These are phyloP conservation scores for Mirza zaza DNA, from an alignment of 2,113 vertebrate genomes.

Conservation along the genomic window DNA sequence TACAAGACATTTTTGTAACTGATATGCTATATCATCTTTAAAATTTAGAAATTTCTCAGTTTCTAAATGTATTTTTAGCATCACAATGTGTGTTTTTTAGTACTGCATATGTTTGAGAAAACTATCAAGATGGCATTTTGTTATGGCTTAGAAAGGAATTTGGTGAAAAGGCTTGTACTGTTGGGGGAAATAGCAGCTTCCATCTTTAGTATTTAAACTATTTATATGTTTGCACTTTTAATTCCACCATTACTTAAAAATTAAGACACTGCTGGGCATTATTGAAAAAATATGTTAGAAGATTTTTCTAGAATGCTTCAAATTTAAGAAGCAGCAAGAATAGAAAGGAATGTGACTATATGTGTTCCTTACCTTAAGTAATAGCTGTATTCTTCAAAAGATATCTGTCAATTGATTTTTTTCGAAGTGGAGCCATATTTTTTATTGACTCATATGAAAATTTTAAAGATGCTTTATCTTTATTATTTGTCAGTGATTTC, in stretches of 20 bases:
- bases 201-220: neutral
- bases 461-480: slow-evolving; percentile 50
- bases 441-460: slow-evolving; percentile 46
- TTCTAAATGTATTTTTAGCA: slow-evolving; percentile 43
- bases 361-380: neutral
- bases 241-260: neutral
- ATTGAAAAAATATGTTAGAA: neutral
- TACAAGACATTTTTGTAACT: neutral
- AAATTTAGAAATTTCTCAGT: slow-evolving; percentile 19
- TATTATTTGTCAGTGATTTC: slow-evolving; percentile 40
- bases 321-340: neutral
- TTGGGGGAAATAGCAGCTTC: neutral
- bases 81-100: neutral
- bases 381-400: neutral
- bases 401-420: slow-evolving; percentile 45
- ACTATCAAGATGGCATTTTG: slow-evolving; percentile 30
- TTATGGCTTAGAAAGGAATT: slow-evolving; percentile 1
- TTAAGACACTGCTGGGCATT: neutral
- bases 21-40: slow-evolving; percentile 1
- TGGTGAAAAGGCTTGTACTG: neutral
- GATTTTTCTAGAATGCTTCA: slow-evolving; percentile 1
- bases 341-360: neutral
- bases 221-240: neutral
- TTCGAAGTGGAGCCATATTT: neutral
- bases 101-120: slow-evolving; percentile 9